phyloP scores from a whole-genome alignment of 2,797 vertebrate genomes.

The Vespertilio murinus region DNA sequence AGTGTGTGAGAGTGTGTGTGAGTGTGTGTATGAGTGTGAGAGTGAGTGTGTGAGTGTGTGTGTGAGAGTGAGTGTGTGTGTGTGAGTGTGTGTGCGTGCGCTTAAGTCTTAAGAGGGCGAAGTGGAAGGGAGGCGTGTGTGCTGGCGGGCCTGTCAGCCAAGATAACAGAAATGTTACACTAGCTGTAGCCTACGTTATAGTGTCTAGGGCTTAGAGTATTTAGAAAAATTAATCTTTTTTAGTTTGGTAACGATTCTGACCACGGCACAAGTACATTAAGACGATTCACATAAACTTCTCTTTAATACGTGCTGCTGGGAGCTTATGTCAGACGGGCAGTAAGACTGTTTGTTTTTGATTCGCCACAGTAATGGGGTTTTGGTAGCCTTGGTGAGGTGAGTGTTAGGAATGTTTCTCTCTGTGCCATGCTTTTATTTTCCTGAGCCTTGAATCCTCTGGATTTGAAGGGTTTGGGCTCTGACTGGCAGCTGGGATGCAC shows the following conservation, averaged over 20 bases:
- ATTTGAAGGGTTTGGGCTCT: constrained; percentile 11
- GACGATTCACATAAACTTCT: constrained; percentile 83
- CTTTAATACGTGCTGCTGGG: constrained; percentile 79
- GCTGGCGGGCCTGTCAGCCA: constrained; percentile 61
- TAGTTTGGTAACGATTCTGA: constrained; percentile 84
- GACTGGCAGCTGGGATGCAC: background rate
- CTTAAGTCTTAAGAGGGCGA: background rate
- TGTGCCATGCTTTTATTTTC: background rate
- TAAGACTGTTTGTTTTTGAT: constrained; percentile 55
- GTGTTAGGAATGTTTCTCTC: constrained; percentile 6
- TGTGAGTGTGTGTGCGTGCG: too few species aligned
- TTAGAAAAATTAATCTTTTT: constrained; percentile 86
- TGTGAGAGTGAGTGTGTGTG: background rate
- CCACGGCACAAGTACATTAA: constrained; percentile 81
- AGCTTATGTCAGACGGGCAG: constrained; percentile 80
- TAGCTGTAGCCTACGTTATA: constrained; percentile 64
- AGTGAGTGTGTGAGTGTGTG: background rate
- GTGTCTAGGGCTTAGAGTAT: constrained; percentile 82
- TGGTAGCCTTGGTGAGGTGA: background rate
- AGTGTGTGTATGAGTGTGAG: background rate
- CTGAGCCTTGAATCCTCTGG: background rate
- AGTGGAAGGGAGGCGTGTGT: background rate
- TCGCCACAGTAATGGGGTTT: constrained; percentile 41
- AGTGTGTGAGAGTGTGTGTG: background rate
- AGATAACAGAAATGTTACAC: constrained; percentile 63